Evolutionary conservation across 1,140 invertebrate genomes (phyloP).

Genomic region (Prorops nasuta): DNA sequence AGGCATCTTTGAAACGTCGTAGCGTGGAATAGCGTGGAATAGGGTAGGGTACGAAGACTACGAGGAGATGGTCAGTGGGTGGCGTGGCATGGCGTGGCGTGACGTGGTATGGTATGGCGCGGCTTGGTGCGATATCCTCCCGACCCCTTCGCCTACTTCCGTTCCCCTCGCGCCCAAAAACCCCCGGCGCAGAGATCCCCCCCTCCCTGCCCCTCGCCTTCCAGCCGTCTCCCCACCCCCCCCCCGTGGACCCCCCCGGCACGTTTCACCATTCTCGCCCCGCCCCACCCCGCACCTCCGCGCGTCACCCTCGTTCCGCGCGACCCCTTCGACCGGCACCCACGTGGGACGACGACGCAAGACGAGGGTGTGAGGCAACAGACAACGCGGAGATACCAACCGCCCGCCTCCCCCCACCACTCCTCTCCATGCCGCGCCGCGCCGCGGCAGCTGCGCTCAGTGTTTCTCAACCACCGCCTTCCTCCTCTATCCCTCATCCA

Average conservation of each 20-base stretch:
- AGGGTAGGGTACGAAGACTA: conserved; percentile 20
- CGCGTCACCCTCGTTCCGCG: conserved; percentile 45
- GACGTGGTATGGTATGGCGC: no score
- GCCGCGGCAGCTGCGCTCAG: conserved; percentile 45
- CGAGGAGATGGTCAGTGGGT: conserved; percentile 44
- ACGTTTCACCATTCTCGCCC: conserved; percentile 13
- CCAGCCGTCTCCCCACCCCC: neutral
- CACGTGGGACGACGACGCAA: conserved; percentile 42
- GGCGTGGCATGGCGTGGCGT: no score
- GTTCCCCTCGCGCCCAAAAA: conserved; percentile 12
- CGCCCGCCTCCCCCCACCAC: no score
- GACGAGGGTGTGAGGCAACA: conserved; percentile 48
- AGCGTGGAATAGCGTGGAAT: conserved; percentile 1
- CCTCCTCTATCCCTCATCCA: neutral
- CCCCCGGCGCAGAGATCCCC: conserved; percentile 4
- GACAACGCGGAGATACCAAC: conserved; percentile 49
- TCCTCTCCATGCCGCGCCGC: no score
- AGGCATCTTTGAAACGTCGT: conserved; percentile 13
- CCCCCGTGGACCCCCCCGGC: neutral
- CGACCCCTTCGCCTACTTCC: conserved; percentile 30
- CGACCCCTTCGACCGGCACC: conserved; percentile 52
- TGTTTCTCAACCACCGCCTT: conserved; percentile 36
- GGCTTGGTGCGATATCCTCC: conserved; percentile 17
- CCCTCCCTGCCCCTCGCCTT: conserved; percentile 9
- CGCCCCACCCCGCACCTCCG: neutral